phyloP scores from a whole-genome alignment of 1,140 invertebrate genomes.

The Leptopilina clavipes region DNA sequence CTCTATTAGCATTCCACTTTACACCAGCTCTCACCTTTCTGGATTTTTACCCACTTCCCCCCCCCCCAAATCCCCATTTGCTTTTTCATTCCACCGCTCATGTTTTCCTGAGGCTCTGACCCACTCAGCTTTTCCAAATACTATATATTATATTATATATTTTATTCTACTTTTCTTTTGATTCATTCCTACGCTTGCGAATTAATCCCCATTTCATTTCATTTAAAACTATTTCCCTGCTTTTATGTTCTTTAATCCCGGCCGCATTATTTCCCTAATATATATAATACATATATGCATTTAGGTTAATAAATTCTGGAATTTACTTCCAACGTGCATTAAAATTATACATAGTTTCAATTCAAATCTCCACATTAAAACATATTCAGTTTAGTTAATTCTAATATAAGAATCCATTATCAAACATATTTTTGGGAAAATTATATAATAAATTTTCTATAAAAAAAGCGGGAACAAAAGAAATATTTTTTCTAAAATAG shows the following conservation, averaged over 20 bases:
- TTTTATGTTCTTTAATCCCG: slow-evolving; percentile 20
- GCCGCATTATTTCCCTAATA: slow-evolving; percentile 7
- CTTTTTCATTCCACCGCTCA: slow-evolving; percentile 4
- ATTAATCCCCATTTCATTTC: slow-evolving; percentile 4
- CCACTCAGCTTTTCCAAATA: slow-evolving; percentile 8
- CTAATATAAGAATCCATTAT: too few species aligned
- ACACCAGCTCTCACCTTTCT: slow-evolving; percentile 3
- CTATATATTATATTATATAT: slow-evolving; percentile 6
- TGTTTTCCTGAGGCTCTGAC: slow-evolving; percentile 12
- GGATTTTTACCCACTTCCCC: background rate
- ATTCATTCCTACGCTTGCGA: background rate
- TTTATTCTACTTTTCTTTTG: slow-evolving; percentile 13
- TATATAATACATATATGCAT: too few species aligned
- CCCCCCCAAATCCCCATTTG: background rate
- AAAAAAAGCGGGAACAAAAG: too few species aligned
- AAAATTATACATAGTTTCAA: background rate
- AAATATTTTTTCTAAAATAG: too few species aligned
- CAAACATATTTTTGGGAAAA: too few species aligned
- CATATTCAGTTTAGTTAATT: too few species aligned
- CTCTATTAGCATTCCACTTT: slow-evolving; percentile 8
- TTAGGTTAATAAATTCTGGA: slow-evolving; percentile 3
- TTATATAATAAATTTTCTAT: too few species aligned
- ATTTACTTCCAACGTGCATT: background rate
- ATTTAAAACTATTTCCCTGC: slow-evolving; percentile 8
- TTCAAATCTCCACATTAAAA: background rate